phyloP scores from a whole-genome alignment of 2,888 invertebrate genomes.

The Phyllotreta cruciferae region DNA sequence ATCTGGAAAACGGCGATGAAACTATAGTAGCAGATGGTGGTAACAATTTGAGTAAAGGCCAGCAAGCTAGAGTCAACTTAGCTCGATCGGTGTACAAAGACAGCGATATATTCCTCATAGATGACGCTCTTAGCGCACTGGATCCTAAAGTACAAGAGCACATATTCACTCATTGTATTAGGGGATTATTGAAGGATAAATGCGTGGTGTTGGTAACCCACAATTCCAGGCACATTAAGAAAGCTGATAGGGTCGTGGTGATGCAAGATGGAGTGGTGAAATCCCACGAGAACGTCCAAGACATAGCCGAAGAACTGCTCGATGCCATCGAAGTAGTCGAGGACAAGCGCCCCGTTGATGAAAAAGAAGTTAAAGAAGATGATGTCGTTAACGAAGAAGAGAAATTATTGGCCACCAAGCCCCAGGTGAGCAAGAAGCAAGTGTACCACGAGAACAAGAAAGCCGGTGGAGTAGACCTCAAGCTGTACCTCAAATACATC shows the following conservation, averaged over 20 bases:
- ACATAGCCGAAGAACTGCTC: slow-evolving; percentile 39
- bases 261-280: slow-evolving; percentile 52
- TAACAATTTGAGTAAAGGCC: slow-evolving; percentile 82
- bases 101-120: slow-evolving; percentile 78
- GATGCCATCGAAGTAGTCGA: slow-evolving; percentile 24
- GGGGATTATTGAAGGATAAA: slow-evolving; percentile 46
- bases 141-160: slow-evolving; percentile 77
- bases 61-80: slow-evolving; percentile 79
- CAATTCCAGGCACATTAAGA: slow-evolving; percentile 43
- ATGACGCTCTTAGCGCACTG: slow-evolving; percentile 82
- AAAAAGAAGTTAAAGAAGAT: slow-evolving; percentile 61
- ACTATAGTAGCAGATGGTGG: slow-evolving; percentile 84
- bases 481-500: slow-evolving; percentile 49
- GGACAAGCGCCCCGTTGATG: not conserved
- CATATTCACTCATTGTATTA: slow-evolving; percentile 69
- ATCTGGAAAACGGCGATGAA: slow-evolving; percentile 70
- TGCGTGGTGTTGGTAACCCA: slow-evolving; percentile 61
- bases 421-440: slow-evolving; percentile 31
- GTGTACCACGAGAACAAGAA: slow-evolving; percentile 50
- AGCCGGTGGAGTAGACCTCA: slow-evolving; percentile 47
- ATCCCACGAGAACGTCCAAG: slow-evolving; percentile 38
- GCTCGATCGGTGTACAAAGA: slow-evolving; percentile 78
- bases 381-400: slow-evolving; percentile 59
- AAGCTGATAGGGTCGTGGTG: slow-evolving; percentile 59
- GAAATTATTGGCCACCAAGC: slow-evolving; percentile 49